Evolutionary conservation across 2,113 vertebrate genomes (phyloP).

Genomic region (Takifugu flavidus): DNA sequence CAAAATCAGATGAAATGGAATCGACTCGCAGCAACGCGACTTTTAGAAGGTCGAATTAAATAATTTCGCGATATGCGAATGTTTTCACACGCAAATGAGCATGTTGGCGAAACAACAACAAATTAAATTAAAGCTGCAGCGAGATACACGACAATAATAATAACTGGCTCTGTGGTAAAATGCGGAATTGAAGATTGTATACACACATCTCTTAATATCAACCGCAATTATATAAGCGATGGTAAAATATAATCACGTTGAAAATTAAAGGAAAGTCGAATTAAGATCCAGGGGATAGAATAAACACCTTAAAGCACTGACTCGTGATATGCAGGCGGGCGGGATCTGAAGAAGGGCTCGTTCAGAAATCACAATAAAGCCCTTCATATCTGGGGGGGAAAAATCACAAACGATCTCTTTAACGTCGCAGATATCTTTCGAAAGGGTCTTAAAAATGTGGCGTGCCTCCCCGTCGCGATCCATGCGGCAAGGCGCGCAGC

Average conservation of each 20-base stretch:
- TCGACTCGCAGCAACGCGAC: background rate
- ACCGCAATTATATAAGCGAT: too few relatives aligned
- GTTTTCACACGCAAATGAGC: background rate
- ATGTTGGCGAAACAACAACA: background rate
- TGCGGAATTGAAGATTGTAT: too few relatives aligned
- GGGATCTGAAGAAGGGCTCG: slow-evolving; percentile 37
- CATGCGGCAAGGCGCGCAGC: slow-evolving; percentile 38
- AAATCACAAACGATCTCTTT: background rate
- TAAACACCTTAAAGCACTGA: slow-evolving; percentile 30
- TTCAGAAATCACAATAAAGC: slow-evolving; percentile 29
- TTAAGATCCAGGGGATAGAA: slow-evolving; percentile 42
- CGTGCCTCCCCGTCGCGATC: background rate
- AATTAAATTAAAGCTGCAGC: background rate
- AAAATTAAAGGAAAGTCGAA: slow-evolving; percentile 21
- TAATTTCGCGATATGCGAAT: background rate
- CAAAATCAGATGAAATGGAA: background rate
- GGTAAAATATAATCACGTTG: too few relatives aligned
- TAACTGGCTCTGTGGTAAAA: too few relatives aligned
- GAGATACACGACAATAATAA: too few relatives aligned
- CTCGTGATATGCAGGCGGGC: slow-evolving; percentile 63
- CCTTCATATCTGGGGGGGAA: background rate
- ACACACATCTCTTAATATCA: too few relatives aligned
- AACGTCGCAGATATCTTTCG: background rate
- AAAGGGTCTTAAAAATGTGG: background rate
- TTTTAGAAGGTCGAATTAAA: slow-evolving; percentile 11